A percentile compares a stretch with the other conserved stretches of the same genome.
These are phyloP conservation scores for Anarhynchus alexandrinus DNA, from an alignment of 2,113 vertebrate genomes.

Conservation along the genomic window DNA sequence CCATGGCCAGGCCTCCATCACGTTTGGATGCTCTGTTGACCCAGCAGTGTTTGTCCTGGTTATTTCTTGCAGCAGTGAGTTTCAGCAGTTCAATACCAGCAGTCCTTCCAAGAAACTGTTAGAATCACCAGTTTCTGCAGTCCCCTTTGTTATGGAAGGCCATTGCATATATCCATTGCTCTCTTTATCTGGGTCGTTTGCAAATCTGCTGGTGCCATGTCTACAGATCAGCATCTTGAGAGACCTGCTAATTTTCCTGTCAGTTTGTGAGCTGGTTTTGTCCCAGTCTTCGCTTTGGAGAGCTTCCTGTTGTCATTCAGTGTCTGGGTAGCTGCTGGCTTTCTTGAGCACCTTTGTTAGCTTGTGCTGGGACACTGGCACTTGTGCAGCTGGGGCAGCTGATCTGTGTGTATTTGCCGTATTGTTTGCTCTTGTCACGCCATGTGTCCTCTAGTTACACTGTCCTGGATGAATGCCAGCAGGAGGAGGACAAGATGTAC, in stretches of 20 bases:
- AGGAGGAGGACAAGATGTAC: constrained; percentile 12
- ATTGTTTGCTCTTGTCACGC: neutral
- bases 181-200: neutral
- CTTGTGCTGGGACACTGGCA: neutral
- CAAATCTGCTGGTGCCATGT: neutral
- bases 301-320: neutral
- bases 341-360: neutral
- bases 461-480: neutral
- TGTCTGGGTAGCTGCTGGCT: neutral
- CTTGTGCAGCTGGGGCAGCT: neutral
- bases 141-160: neutral
- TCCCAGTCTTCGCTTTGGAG: neutral
- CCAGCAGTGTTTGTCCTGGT: neutral
- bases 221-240: neutral
- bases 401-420: neutral
- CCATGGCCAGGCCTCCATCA: neutral
- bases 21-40: neutral
- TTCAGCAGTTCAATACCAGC: neutral
- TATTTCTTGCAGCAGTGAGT: neutral
- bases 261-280: neutral
- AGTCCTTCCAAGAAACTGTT: neutral
- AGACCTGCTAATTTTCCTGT: neutral
- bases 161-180: neutral
- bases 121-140: neutral
- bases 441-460: neutral